Conservation (phyloP, 2,888 invertebrate genomes). For the Ophion obscuratus region DNA sequence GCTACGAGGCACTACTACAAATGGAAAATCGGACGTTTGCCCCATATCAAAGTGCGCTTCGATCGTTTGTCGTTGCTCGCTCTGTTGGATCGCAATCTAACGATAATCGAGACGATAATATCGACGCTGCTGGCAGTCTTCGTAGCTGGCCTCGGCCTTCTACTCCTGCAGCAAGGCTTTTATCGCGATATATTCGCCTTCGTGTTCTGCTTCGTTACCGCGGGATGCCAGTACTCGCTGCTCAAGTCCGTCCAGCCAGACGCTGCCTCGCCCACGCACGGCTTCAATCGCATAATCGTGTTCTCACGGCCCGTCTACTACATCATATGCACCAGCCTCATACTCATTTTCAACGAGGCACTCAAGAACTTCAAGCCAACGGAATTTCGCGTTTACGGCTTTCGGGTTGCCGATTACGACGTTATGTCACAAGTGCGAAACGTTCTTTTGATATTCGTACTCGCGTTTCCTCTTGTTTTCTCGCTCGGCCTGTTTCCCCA, state of each 20-base stretch:
- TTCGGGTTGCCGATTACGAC: slow-evolving; percentile 86
- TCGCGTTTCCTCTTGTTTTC: slow-evolving; percentile 97
- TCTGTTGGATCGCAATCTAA: slow-evolving; percentile 95
- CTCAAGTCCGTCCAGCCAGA: slow-evolving; percentile 99
- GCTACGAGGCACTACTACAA: slow-evolving; percentile 88
- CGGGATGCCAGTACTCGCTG: slow-evolving; percentile 98
- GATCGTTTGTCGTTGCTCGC: slow-evolving; percentile 96
- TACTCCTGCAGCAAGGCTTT: slow-evolving; percentile 92
- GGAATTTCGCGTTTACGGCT: slow-evolving; percentile 83
- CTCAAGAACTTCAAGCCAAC: slow-evolving; percentile 82
- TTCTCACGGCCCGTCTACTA: slow-evolving; percentile 98
- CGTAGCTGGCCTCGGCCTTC: slow-evolving; percentile 94
- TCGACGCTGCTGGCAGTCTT: slow-evolving; percentile 93
- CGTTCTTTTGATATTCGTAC: slow-evolving; percentile 90
- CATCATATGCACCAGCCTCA: slow-evolving; percentile 87
- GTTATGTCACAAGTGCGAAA: slow-evolving; percentile 89
- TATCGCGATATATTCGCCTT: slow-evolving; percentile 97
- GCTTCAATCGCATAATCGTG: slow-evolving; percentile 97
- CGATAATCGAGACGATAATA: slow-evolving; percentile 91
- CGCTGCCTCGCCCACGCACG: slow-evolving; percentile 99
- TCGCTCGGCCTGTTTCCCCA: slow-evolving; percentile 98
- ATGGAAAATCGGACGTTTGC: slow-evolving; percentile 86
- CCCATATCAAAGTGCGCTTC: slow-evolving; percentile 92
- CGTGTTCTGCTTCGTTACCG: slow-evolving; percentile 98
- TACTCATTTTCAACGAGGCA: slow-evolving; percentile 81